Percentiles rank a stretch among this genome's conserved stretches.
Evolutionary conservation across 2,888 invertebrate species (phyloP).

Genomic region (Synanthedon formicaeformis): DNA sequence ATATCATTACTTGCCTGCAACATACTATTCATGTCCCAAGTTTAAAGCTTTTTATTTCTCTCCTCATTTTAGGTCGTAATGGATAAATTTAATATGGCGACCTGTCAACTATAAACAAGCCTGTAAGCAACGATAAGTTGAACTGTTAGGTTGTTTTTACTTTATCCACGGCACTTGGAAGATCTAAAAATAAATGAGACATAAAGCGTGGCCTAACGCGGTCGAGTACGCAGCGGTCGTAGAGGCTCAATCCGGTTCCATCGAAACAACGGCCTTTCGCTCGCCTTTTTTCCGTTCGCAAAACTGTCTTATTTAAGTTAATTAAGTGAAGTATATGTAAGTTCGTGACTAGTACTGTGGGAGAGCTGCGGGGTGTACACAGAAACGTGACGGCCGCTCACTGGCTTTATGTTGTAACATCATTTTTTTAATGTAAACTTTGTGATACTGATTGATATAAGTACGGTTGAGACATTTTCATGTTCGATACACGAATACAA

Average conservation of each 20-base stretch:
- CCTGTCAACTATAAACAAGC: no score
- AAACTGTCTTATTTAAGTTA: conserved; percentile 68
- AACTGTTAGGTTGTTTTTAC: no score
- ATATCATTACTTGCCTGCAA: no score
- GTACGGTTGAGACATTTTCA: no score
- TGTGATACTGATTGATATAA: no score
- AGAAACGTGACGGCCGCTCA: conserved; percentile 36
- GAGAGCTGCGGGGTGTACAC: conserved; percentile 21
- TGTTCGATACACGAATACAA: no score
- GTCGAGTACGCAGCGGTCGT: conserved; percentile 8
- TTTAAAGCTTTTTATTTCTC: no score
- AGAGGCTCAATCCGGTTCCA: conserved; percentile 42
- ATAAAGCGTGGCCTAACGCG: conserved; percentile 43
- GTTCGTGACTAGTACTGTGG: conserved; percentile 65
- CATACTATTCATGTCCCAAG: no score
- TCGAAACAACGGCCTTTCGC: conserved; percentile 43
- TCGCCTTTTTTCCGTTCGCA: conserved; percentile 52
- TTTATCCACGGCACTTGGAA: no score
- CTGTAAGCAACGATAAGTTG: no score
- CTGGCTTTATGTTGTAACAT: conserved; percentile 22
- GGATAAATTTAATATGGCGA: conserved; percentile 1
- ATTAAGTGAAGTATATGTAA: conserved; percentile 70
- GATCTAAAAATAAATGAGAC: conserved; percentile 28
- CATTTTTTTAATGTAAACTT: conserved; percentile 4
- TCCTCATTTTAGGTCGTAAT: background rate